These are phyloP conservation scores for Drosophila histrio DNA, from an alignment of 2,888 invertebrate species.

Conservation along the genomic window DNA sequence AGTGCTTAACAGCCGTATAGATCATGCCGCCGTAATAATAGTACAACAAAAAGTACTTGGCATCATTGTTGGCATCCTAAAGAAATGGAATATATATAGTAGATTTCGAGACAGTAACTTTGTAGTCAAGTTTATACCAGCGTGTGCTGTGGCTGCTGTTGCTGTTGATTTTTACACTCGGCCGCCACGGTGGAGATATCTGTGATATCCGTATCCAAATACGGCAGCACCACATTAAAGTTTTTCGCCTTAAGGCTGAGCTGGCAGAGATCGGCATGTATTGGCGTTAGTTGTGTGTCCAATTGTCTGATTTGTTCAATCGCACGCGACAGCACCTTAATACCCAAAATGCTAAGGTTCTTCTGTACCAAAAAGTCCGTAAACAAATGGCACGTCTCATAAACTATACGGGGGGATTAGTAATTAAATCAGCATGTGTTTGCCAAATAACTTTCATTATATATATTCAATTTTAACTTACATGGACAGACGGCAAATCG, in stretches of 20 bases:
- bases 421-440: neutral
- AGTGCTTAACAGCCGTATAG: constrained; percentile 96
- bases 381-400: constrained; percentile 94
- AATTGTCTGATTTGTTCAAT: constrained; percentile 94
- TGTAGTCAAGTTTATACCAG: too few species aligned
- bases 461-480: constrained; percentile 27
- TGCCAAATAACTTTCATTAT: too few species aligned
- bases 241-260: constrained; percentile 95
- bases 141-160: constrained; percentile 68
- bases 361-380: constrained; percentile 91
- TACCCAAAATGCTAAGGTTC: constrained; percentile 91
- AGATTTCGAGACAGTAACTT: too few species aligned
- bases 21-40: constrained; percentile 99
- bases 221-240: constrained; percentile 94
- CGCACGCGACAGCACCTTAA: constrained; percentile 91
- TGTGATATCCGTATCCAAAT: constrained; percentile 95
- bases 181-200: constrained; percentile 90
- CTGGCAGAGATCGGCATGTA: constrained; percentile 97
- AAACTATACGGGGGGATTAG: constrained; percentile 87
- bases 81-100: neutral
- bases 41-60: constrained; percentile 93
- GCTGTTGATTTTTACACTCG: constrained; percentile 71
- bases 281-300: constrained; percentile 95
- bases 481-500: constrained; percentile 90
- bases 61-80: constrained; percentile 87